Conservation (phyloP, 2,113 vertebrate genomes). For the Paracyprichromis sp. region DNA sequence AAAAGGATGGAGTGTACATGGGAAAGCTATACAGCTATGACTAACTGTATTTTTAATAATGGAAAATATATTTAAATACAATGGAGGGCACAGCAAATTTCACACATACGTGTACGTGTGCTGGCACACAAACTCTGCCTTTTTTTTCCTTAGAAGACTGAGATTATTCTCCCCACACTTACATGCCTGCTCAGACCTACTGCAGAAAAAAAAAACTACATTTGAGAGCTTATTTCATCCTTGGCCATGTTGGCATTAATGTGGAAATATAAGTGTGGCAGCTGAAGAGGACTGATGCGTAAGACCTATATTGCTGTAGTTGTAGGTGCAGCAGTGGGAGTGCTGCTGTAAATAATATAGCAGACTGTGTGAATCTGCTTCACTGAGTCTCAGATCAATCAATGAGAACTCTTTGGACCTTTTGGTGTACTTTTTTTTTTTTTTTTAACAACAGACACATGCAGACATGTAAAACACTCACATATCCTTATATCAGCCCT, state of each 20-base stretch:
- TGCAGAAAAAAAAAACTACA: not conserved
- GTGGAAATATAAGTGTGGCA: conserved; percentile 26
- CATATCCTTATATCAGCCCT: not conserved
- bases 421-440: not conserved
- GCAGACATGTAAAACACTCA: not conserved
- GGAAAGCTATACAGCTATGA: not conserved
- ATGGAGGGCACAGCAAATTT: not conserved
- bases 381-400: not conserved
- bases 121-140: not conserved
- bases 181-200: not conserved
- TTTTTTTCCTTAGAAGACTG: not conserved
- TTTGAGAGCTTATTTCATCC: conserved; percentile 24
- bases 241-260: not conserved
- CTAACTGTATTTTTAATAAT: not conserved
- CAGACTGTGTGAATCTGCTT: not conserved
- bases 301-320: not conserved
- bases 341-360: not conserved
- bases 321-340: not conserved
- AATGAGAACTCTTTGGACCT: not conserved
- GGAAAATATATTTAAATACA: not conserved
- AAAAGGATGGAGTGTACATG: not conserved
- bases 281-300: not conserved
- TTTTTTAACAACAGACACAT: not conserved
- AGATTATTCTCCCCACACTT: not conserved
- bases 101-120: not conserved